These are phyloP conservation scores for Ophraella communa DNA, from an alignment of 2,888 invertebrate species.

Conservation along the genomic window DNA sequence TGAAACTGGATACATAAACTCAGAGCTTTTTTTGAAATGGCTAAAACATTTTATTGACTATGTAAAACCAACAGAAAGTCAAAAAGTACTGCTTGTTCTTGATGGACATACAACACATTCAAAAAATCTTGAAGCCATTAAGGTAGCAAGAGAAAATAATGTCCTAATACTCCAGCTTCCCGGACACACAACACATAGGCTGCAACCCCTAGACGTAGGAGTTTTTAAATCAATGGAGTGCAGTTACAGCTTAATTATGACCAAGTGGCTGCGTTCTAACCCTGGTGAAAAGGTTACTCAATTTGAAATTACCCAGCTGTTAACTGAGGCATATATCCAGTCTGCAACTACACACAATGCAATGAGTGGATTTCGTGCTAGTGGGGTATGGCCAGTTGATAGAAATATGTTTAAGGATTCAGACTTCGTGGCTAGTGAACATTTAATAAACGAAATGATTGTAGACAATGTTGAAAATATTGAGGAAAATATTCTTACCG, in stretches of 20 bases:
- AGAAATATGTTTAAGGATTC: constrained; percentile 11
- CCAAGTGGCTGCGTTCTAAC: constrained; percentile 18
- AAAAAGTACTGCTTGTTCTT: constrained; percentile 15
- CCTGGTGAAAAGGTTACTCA: background rate
- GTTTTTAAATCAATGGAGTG: background rate
- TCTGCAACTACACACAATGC: constrained; percentile 18
- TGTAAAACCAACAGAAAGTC: constrained; percentile 11
- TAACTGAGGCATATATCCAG: constrained; percentile 14
- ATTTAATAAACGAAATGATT: background rate
- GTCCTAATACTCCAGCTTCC: constrained; percentile 25
- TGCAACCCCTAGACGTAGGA: constrained; percentile 32
- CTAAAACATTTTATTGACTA: too few species aligned
- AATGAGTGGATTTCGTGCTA: constrained; percentile 9
- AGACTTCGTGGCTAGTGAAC: constrained; percentile 12
- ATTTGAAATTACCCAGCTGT: background rate
- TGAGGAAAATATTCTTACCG: background rate
- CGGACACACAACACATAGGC: constrained; percentile 28
- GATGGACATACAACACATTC: constrained; percentile 22
- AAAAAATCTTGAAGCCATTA: constrained; percentile 25
- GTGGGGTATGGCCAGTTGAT: constrained; percentile 23
- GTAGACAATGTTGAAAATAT: constrained; percentile 1
- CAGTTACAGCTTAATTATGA: constrained; percentile 17
- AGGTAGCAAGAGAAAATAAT: constrained; percentile 16
- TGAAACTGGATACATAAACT: too few species aligned
- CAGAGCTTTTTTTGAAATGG: too few species aligned